These are phyloP conservation scores for Digitonthophagus gazella DNA, from an alignment of 2,888 invertebrate genomes.

Conservation along the genomic window DNA sequence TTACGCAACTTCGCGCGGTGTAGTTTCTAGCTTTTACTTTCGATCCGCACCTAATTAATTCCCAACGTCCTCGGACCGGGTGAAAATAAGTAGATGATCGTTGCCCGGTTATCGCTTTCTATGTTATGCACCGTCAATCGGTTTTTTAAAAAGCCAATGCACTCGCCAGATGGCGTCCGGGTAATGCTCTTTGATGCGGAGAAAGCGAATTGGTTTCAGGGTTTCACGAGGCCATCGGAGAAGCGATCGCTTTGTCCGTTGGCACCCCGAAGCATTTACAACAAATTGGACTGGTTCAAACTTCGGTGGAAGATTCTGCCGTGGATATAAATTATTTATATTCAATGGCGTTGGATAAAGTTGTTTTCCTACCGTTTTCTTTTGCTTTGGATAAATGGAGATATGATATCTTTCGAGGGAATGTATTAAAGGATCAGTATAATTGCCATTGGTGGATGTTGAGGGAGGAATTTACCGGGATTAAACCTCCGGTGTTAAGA, in stretches of 20 bases:
- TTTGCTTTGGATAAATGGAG: slow-evolving; percentile 83
- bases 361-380: slow-evolving; percentile 81
- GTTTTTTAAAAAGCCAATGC: neutral
- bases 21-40: neutral
- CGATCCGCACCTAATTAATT: neutral
- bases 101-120: neutral
- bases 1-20: neutral
- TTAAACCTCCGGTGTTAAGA: slow-evolving; percentile 80
- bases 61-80: neutral
- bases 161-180: neutral
- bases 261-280: slow-evolving; percentile 83
- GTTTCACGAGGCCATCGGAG: slow-evolving; percentile 91
- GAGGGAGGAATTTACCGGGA: slow-evolving; percentile 81
- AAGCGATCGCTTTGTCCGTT: slow-evolving; percentile 82
- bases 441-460: slow-evolving; percentile 89
- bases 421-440: slow-evolving; percentile 71
- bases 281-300: slow-evolving; percentile 75
- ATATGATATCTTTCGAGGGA: slow-evolving; percentile 79
- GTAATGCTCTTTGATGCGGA: neutral
- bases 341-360: slow-evolving; percentile 80
- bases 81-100: neutral
- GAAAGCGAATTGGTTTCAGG: slow-evolving; percentile 54
- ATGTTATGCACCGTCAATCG: neutral
- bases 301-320: slow-evolving; percentile 76
- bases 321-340: slow-evolving; percentile 85